These are phyloP conservation scores for Sitta carolinensis DNA, from an alignment of 2,797 vertebrate genomes.

Conservation along the genomic window DNA sequence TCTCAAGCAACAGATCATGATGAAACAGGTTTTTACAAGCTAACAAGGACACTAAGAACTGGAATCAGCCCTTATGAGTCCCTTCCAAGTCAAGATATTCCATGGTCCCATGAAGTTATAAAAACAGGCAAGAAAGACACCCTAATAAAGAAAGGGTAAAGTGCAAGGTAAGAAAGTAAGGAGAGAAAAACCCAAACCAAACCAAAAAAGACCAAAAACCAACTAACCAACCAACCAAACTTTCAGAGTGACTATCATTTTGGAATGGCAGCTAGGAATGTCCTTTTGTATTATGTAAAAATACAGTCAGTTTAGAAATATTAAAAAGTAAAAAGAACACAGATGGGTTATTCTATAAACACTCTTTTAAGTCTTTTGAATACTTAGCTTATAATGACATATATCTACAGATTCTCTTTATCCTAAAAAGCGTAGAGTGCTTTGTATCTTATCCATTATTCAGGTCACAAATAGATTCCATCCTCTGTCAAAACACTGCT, in stretches of 20 bases:
- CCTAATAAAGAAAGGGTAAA: neutral
- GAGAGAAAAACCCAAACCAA: neutral
- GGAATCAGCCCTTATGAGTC: neutral
- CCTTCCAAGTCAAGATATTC: neutral
- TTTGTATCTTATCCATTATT: neutral
- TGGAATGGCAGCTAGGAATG: neutral
- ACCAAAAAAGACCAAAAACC: neutral
- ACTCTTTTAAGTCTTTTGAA: neutral
- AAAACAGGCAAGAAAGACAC: neutral
- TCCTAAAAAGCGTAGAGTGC: neutral
- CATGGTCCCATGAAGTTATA: neutral
- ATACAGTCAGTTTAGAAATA: neutral
- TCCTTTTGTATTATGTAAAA: neutral
- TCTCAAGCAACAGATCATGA: neutral
- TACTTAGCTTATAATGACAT: neutral
- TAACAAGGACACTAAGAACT: neutral
- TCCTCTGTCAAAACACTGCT: neutral
- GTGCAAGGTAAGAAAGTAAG: neutral
- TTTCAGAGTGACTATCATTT: neutral
- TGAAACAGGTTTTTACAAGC: neutral
- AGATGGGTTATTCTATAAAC: neutral
- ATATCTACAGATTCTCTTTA: neutral
- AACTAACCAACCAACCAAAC: neutral
- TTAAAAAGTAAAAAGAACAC: neutral
- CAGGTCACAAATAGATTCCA: neutral